These are phyloP conservation scores for Melanargia galathea DNA, from an alignment of 2,888 invertebrate genomes.

Conservation along the genomic window DNA sequence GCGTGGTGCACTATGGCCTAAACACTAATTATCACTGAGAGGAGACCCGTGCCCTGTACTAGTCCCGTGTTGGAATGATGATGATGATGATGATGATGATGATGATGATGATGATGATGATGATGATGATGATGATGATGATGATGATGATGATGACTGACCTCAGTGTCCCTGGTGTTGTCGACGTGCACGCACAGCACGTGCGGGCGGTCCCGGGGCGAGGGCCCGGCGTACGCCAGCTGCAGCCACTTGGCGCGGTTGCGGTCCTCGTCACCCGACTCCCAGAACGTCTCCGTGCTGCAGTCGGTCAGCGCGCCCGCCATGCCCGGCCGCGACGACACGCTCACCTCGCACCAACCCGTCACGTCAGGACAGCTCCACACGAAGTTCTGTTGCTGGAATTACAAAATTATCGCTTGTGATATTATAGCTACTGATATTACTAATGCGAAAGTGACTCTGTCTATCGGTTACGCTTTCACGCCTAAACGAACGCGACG, in stretches of 20 bases:
- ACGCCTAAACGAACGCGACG: no score
- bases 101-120: no score
- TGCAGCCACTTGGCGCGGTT: constrained; percentile 95
- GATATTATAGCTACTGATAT: background rate
- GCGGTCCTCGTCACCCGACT: constrained; percentile 97
- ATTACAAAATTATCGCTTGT: background rate
- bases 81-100: no score
- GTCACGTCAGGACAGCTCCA: constrained; percentile 90
- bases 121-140: no score
- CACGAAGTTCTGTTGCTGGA: constrained; percentile 73
- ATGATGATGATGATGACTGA: constrained; percentile 64
- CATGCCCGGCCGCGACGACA: constrained; percentile 97
- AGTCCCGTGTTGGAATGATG: no score
- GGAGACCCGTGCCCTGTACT: no score
- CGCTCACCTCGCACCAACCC: constrained; percentile 88
- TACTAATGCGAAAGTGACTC: no score
- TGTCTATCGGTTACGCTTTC: no score
- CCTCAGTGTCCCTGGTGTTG: constrained; percentile 95
- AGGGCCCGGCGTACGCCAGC: constrained; percentile 67
- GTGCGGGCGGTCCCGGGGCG: constrained; percentile 82
- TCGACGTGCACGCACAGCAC: constrained; percentile 95
- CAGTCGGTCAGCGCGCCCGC: constrained; percentile 95
- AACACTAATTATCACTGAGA: no score
- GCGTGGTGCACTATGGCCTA: no score
- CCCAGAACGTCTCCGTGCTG: constrained; percentile 99